Evolutionary conservation across 2,113 vertebrate genomes (phyloP), one percentile per base, ranked within the genome.

Genomic region (Abramis brama): DNA sequence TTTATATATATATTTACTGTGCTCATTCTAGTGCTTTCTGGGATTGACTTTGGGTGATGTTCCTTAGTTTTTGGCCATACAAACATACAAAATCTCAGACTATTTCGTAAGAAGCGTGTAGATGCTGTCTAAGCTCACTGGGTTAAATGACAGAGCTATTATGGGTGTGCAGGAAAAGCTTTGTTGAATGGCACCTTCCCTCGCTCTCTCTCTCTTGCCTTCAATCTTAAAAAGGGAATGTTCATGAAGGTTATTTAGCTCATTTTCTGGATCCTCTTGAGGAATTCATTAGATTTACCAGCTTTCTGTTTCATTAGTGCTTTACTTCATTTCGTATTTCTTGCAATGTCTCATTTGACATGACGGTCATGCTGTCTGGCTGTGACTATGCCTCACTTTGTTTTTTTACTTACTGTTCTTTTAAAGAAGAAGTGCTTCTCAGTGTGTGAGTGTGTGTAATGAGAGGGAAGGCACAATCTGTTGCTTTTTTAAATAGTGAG

Each of bases 241-340:
- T 80, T 80, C 64, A 43, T 64, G 36, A 80, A 45, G 78, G 78
- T 64, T 80, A 19, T 27, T 79, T 64, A 80, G 57, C 36, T 80
- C 8, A 1, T 80, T 80, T 80, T 47, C 78, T 45, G 57, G 13
- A 59, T 39, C 39, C 59, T 27, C 8, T 80, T 64, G 57, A 80
- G 36, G 57, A 80, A 64, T 30, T 27, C 78, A 10, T 64, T 47
- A 47, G 57, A 43, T 64, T 64, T 39, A 76, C 4, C 60, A 47
- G 5, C 43, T 47, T 45, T 45, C 39, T 55, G 5, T 21, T 36
- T 79, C 9, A 79, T 25, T 36, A 17, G n/a, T 43, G 78, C n/a
- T 80, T 64, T 45, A 17, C 9, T 43, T 47, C 27, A 39, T 73
- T 39, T 76, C 45, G 27, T 33, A 33, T 50, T 27, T 50, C n/a